Base-by-base conservation (phyloP, 1,140 invertebrate species). In the honey bee (Apis mellifera) region DNA sequence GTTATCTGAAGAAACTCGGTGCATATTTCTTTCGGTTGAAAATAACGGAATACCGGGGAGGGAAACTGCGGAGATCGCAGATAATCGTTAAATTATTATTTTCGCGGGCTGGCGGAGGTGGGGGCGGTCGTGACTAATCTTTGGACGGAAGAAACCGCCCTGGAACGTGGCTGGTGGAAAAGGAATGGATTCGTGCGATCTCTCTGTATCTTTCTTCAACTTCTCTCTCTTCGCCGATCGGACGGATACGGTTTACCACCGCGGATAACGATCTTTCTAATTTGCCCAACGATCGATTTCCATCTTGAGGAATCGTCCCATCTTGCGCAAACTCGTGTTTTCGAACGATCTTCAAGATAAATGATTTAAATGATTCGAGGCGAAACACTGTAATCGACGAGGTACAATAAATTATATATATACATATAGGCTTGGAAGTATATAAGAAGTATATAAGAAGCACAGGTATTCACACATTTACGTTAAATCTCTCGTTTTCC, bases 61-160 rank as follows among this genome's bases (percentile, higher is more conserved):
- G 65, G 32, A 69, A 42, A 54, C 59, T 19, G 26, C 59, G 83
- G 64, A 86, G 89, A 89, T 86, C 70, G 64, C 26, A 90, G 90
- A 91, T 91, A 91, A 90, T 90, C 86, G 87, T 78, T 88, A 90
- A 91, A 89, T 91, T 91, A 90, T 90, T 88, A 87, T 91, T 90
- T 91, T 90, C 80, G 78, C 87, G 71, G 65, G 62, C 70, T 50
- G 57, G 23, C 69, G 82, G 62, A 70, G 84, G 71, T 19, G 75
- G 72, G 55, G 68, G 52, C 69, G 75, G 66, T 74, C 83, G 74
- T 90, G 84, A 91, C 78, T 89, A 90, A 90, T 83, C 60, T 57
- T 15, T 50, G 26, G 82, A 82, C 78, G 78, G 86, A 87, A 70
- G 73, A 82, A 54, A 68, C 64, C 50, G 68, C 52, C 65, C 55